Evolutionary conservation across 1,140 invertebrate genomes (phyloP).

Genomic region (Brachionus rotundiformis): DNA sequence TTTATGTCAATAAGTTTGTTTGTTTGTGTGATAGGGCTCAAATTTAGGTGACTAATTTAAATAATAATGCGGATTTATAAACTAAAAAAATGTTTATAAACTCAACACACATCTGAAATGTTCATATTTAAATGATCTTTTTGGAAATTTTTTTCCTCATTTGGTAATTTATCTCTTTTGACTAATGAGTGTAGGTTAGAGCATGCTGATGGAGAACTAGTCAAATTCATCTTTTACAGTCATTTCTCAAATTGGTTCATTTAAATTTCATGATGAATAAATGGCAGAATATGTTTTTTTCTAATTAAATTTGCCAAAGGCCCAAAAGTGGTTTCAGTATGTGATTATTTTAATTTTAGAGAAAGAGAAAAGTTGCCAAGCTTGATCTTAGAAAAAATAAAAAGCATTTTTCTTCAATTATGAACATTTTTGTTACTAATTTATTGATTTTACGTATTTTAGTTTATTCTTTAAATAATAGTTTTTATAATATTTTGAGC

Average conservation of each 20-base stretch:
- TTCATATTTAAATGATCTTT: too few relatives aligned
- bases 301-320: too few relatives aligned
- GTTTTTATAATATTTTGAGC: slow-evolving; percentile 8
- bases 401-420: neutral
- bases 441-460: neutral
- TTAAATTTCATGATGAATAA: neutral
- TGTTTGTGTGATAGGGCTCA: neutral
- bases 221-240: neutral
- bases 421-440: neutral
- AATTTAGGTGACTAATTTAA: neutral
- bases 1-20: slow-evolving; percentile 10
- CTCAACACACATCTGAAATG: too few relatives aligned
- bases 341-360: too few relatives aligned
- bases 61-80: neutral
- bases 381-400: too few relatives aligned
- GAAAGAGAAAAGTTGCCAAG: too few relatives aligned
- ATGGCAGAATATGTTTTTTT: neutral
- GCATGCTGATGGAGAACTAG: neutral
- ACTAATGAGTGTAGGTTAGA: neutral
- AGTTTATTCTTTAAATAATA: neutral
- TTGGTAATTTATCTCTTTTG: neutral
- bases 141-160: neutral
- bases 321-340: too few relatives aligned
- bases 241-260: neutral
- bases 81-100: neutral